These are phyloP conservation scores for Drosophila ironensis DNA, from an alignment of 1,140 invertebrate genomes.

Conservation along the genomic window DNA sequence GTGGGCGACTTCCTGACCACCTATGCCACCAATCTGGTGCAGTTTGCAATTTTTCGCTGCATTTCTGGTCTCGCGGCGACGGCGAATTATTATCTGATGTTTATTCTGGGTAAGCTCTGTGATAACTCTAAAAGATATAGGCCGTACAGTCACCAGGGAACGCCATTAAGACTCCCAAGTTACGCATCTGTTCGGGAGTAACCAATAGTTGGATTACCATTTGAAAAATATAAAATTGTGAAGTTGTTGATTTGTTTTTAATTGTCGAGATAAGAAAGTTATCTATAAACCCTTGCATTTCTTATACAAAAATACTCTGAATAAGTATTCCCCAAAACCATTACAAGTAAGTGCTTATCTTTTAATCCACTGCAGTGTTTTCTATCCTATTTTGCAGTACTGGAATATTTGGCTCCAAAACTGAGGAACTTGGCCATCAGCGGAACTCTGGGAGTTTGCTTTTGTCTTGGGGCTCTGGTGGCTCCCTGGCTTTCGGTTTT, in stretches of 20 bases:
- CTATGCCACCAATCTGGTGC: slow-evolving; percentile 80
- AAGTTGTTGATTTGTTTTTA: too few relatives aligned
- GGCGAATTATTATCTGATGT: slow-evolving; percentile 85
- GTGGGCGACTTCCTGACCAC: slow-evolving; percentile 83
- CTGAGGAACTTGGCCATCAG: slow-evolving; percentile 84
- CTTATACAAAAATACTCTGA: too few relatives aligned
- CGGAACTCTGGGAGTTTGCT: slow-evolving; percentile 84
- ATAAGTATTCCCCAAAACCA: too few relatives aligned
- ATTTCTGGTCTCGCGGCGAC: slow-evolving; percentile 84
- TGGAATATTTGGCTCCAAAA: slow-evolving; percentile 84
- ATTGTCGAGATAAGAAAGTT: too few relatives aligned
- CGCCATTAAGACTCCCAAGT: too few relatives aligned
- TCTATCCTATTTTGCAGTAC: slow-evolving; percentile 76
- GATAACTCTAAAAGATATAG: slow-evolving; percentile 43
- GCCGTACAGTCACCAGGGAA: too few relatives aligned
- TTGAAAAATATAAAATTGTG: too few relatives aligned
- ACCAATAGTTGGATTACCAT: too few relatives aligned
- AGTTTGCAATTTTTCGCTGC: slow-evolving; percentile 83
- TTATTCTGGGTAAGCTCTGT: slow-evolving; percentile 83
- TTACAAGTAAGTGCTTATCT: background rate
- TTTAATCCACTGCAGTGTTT: background rate
- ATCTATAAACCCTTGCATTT: too few relatives aligned
- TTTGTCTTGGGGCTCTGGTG: slow-evolving; percentile 83
- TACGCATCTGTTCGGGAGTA: too few relatives aligned
- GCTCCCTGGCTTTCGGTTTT: slow-evolving; percentile 84